phyloP scores from a whole-genome alignment of 2,113 vertebrate genomes.

The Cacatua alba region DNA sequence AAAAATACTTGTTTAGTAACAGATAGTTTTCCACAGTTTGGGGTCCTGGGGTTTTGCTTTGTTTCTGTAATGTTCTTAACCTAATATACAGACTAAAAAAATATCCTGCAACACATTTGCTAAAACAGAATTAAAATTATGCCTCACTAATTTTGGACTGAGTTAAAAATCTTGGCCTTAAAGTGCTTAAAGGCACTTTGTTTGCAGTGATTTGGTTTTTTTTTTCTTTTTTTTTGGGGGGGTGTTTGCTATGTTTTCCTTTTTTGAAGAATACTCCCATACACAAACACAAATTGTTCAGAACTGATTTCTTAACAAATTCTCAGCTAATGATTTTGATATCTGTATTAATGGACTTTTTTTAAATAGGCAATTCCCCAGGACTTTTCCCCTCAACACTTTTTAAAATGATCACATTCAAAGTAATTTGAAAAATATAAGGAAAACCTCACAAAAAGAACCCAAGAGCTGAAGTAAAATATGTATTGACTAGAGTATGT shows the following conservation, averaged over 20 bases:
- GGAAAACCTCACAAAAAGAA: neutral
- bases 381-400: neutral
- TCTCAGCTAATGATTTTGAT: neutral
- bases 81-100: neutral
- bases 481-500: neutral
- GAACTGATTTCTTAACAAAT: neutral
- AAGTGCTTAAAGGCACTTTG: neutral
- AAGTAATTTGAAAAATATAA: neutral
- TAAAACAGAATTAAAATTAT: neutral
- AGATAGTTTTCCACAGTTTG: neutral
- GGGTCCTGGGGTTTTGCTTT: neutral
- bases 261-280: neutral
- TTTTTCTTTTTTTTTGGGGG: neutral
- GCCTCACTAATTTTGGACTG: neutral
- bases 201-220: fast-evolving
- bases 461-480: neutral
- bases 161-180: neutral
- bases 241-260: neutral
- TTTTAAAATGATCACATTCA: neutral
- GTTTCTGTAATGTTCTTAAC: neutral
- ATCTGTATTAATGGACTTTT: neutral
- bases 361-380: neutral
- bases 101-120: neutral
- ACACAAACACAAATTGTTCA: neutral
- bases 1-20: neutral